A percentile compares a stretch with the other conserved stretches of the same genome.
phyloP scores from a whole-genome alignment of 1,140 invertebrate genomes.

The Drosophila mauritiana region DNA sequence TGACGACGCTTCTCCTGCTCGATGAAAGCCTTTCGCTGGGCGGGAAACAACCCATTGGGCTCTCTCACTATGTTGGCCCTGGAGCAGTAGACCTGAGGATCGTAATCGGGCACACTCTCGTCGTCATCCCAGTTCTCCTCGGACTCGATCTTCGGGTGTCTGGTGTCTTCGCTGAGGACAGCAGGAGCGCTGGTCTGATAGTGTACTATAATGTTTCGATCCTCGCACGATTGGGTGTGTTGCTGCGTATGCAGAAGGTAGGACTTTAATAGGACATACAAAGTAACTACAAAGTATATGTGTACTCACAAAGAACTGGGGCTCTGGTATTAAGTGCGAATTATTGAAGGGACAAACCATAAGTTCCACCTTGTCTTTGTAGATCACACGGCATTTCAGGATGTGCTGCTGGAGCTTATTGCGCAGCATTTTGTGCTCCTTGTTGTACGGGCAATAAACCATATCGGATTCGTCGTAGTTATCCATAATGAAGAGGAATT shows the following conservation, averaged over 20 bases:
- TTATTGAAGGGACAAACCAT: constrained; percentile 71
- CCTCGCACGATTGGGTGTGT: constrained; percentile 57
- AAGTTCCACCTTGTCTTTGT: constrained; percentile 63
- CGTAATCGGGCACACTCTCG: constrained; percentile 39
- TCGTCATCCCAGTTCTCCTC: constrained; percentile 75
- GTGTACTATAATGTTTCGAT: constrained; percentile 70
- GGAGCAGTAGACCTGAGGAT: constrained; percentile 60
- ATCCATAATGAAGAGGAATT: constrained; percentile 1
- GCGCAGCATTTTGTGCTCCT: constrained; percentile 63
- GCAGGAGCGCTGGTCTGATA: constrained; percentile 52
- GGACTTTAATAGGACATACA: too few species aligned
- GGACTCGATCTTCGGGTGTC: constrained; percentile 52
- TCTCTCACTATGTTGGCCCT: constrained; percentile 56
- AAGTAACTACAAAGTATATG: not conserved
- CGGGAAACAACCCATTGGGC: constrained; percentile 53
- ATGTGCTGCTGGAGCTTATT: constrained; percentile 68
- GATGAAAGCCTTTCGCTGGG: constrained; percentile 64
- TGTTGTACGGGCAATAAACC: constrained; percentile 70
- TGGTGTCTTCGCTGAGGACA: constrained; percentile 44
- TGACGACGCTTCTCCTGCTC: constrained; percentile 57
- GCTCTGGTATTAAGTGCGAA: constrained; percentile 57
- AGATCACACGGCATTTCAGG: constrained; percentile 53
- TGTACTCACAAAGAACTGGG: constrained; percentile 59
- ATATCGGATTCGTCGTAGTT: constrained; percentile 48
- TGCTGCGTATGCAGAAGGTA: constrained; percentile 15